A percentile compares a stretch with the other conserved stretches of the same genome.
Conservation (phyloP, 2,888 invertebrate genomes). For the Melieria crassipennis region DNA sequence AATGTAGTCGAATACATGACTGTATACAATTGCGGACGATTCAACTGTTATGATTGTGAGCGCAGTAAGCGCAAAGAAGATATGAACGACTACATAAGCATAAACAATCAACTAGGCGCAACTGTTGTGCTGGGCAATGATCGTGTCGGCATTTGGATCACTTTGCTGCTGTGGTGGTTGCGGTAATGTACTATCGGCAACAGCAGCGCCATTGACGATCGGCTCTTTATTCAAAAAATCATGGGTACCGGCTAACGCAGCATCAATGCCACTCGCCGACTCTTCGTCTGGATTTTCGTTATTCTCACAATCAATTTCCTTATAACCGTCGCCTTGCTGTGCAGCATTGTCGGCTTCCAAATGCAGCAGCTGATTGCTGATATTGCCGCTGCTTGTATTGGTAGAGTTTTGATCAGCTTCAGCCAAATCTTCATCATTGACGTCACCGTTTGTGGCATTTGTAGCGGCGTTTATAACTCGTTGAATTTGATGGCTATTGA, state of each 20-base stretch:
- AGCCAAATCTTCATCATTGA: slow-evolving; percentile 76
- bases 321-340: slow-evolving; percentile 10
- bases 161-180: not conserved
- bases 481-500: too few relatives aligned
- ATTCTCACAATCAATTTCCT: slow-evolving; percentile 54
- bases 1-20: not conserved
- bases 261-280: slow-evolving; percentile 31
- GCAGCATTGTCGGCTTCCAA: slow-evolving; percentile 12
- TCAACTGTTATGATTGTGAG: not conserved
- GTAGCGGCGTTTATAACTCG: slow-evolving; percentile 17
- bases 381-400: slow-evolving; percentile 41
- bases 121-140: slow-evolving; percentile 8
- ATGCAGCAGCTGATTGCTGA: slow-evolving; percentile 23
- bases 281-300: slow-evolving; percentile 61
- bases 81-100: slow-evolving; percentile 13
- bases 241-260: not conserved
- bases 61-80: not conserved
- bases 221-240: not conserved
- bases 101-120: slow-evolving; percentile 32
- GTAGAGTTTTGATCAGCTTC: slow-evolving; percentile 79
- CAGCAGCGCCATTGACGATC: not conserved
- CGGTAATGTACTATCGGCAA: slow-evolving; percentile 4
- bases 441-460: slow-evolving; percentile 66
- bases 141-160: not conserved
- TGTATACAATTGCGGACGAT: not conserved